A percentile compares a stretch with the other conserved stretches of the same genome.
These are phyloP conservation scores for Enteromius paludinosus DNA, from an alignment of 2,797 vertebrate genomes.

Conservation along the genomic window DNA sequence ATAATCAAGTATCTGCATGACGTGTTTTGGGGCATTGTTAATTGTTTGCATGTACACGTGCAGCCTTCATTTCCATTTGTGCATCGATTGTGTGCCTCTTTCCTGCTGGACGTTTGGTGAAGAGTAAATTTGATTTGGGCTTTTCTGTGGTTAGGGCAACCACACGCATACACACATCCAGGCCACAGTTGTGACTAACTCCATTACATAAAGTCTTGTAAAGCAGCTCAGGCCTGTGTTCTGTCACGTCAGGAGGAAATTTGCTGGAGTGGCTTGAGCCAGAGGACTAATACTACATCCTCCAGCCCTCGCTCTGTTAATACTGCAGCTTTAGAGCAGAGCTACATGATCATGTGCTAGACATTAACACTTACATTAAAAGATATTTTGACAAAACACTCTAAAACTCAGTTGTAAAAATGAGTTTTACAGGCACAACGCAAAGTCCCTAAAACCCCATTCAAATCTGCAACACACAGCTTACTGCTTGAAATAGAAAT, in stretches of 20 bases:
- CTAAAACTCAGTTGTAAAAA: constrained; percentile 7
- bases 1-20: constrained; percentile 53
- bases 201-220: constrained; percentile 66
- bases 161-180: constrained; percentile 50
- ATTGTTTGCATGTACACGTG: constrained; percentile 50
- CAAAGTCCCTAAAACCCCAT: not conserved
- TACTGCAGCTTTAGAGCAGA: constrained; percentile 25
- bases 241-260: constrained; percentile 43
- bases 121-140: constrained; percentile 31
- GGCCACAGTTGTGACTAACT: constrained; percentile 66
- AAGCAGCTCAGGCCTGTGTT: constrained; percentile 62
- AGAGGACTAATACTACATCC: constrained; percentile 24
- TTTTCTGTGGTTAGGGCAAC: constrained; percentile 18
- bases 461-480: not conserved
- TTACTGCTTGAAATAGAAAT: no score
- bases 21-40: constrained; percentile 6
- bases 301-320: constrained; percentile 1
- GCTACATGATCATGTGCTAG: not conserved
- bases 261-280: constrained; percentile 37
- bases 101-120: constrained; percentile 11
- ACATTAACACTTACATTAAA: not conserved
- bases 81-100: constrained; percentile 6
- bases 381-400: constrained; percentile 1
- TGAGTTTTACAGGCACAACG: not conserved
- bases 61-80: constrained; percentile 48